These are phyloP conservation scores for Adelosebastes latens DNA, from an alignment of 2,797 vertebrate genomes.

Conservation along the genomic window DNA sequence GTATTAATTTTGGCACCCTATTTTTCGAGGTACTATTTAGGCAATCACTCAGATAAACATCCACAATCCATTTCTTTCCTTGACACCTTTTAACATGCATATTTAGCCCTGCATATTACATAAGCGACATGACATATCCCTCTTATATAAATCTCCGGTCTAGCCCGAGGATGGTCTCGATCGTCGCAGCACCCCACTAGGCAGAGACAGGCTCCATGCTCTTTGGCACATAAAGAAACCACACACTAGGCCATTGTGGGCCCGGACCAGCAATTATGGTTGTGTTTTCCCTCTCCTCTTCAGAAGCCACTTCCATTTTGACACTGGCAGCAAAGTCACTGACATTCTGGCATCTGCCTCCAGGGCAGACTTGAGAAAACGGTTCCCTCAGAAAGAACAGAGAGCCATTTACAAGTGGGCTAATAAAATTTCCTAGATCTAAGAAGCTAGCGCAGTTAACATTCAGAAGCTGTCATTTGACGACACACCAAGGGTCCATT, in stretches of 20 bases:
- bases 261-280: constrained; percentile 74
- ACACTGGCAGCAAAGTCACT: constrained; percentile 64
- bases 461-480: constrained; percentile 46
- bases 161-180: neutral
- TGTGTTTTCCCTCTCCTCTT: constrained; percentile 73
- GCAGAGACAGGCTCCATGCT: constrained; percentile 47
- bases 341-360: constrained; percentile 60
- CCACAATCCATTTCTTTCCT: constrained; percentile 4
- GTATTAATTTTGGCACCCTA: constrained; percentile 35
- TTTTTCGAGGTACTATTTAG: constrained; percentile 28
- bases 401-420: constrained; percentile 61
- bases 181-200: constrained; percentile 17
- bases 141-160: neutral
- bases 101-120: constrained; percentile 25
- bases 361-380: constrained; percentile 46
- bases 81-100: constrained; percentile 14
- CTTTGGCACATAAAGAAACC: constrained; percentile 63
- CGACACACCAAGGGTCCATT: constrained; percentile 12
- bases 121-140: constrained; percentile 8
- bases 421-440: constrained; percentile 57
- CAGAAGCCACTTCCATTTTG: constrained; percentile 76
- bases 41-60: constrained; percentile 23
- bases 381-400: constrained; percentile 48
- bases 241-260: constrained; percentile 73
- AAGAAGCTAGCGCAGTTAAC: constrained; percentile 39